Base-by-base conservation (phyloP, 2,888 invertebrate species). In the Mimachlamys varia region DNA sequence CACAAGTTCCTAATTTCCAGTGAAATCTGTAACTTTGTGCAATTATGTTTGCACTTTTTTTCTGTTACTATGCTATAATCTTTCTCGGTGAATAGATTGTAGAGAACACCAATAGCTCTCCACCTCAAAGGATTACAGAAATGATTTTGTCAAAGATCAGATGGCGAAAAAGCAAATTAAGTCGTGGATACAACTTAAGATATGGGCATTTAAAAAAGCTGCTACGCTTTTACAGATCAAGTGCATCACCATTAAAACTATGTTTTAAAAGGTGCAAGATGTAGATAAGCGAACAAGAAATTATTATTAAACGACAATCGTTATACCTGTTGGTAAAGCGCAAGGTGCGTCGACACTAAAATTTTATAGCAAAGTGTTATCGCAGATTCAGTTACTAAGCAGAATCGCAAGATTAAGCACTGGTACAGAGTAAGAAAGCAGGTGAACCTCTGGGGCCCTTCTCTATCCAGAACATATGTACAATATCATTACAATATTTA, bases 61-160 rank as follows among this genome's bases (percentile, higher is more conserved):
- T 33, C 76, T 13, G 13, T 27, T 76, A 76, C 27, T 27, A 33
- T 76, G 76, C 33, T 17, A 22, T 76, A 76, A 76, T 76, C 76
- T 76, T 27, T 76, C 15, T 27, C 27, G 0, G 76, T 76, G 76
- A 33, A 76, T 33, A 76, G 76, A 76, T 76, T 76, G 27, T 76
- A 27, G 76, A 76, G 76, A 27, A 27, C 76, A 76, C 76, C 76
- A 76, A 76, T 76, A 76, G 33, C 12, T 33, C 33, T 27, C 22
- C 76, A 76, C 76, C 76, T 76, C 76, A 76, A 76, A 76, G 76
- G 76, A 76, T 76, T 76, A 76, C 76, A 76, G 76, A 76, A 76
- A 22, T 33, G 76, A 76, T 76, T 27, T 33, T 13, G 76, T 76
- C 76, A 22, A 12, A 76, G 76, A 76, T 76, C 76, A 76, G 76